Conservation (phyloP, 2,113 vertebrate genomes). For the Hyla sarda region DNA sequence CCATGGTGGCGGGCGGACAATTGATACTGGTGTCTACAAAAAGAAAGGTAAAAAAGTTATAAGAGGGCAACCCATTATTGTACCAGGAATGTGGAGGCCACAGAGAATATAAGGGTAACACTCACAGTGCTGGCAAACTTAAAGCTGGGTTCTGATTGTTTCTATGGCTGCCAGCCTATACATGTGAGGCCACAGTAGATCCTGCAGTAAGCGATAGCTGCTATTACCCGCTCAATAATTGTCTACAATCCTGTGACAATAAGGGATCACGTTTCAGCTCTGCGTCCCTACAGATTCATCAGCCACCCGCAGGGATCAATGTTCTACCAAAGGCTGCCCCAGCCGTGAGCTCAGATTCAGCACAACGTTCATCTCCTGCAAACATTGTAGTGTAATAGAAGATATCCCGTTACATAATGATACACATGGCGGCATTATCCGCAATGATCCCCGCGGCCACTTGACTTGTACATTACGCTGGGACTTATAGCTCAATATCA, state of each 20-base stretch:
- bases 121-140: not conserved
- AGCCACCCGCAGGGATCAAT: constrained; percentile 20
- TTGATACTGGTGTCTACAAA: constrained; percentile 60
- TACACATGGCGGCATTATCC: not conserved
- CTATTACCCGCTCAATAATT: constrained; percentile 25
- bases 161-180: not conserved
- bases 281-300: not conserved
- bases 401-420: not conserved
- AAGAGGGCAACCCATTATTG: not conserved
- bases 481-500: not conserved
- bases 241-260: constrained; percentile 22
- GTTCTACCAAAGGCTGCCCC: not conserved
- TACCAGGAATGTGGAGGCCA: not conserved
- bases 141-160: not conserved
- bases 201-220: constrained; percentile 16
- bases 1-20: constrained; percentile 72
- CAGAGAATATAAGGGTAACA: not conserved
- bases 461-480: not conserved
- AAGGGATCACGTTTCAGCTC: constrained; percentile 4
- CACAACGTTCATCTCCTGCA: not conserved
- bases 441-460: not conserved
- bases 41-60: not conserved
- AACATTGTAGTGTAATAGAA: constrained; percentile 12
- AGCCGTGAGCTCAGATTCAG: not conserved
- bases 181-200: not conserved